A percentile compares a stretch with the other conserved stretches of the same genome.
Conservation (phyloP, 2,113 vertebrate species). For the Paracanthobrama guichenoti region DNA sequence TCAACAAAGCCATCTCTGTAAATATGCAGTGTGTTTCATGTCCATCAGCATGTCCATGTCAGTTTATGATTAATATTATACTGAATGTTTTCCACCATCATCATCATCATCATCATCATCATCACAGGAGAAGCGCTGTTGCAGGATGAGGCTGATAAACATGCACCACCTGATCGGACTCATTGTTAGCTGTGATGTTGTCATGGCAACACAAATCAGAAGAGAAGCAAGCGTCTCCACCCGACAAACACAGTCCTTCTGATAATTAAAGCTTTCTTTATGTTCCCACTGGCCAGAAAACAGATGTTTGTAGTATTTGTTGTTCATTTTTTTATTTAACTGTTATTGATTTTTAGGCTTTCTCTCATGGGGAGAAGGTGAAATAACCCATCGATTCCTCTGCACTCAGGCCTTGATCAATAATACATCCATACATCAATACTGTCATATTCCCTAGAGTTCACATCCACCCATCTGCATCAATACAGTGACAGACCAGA, state of each 20-base stretch:
- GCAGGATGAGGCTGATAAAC: neutral
- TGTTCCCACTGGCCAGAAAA: neutral
- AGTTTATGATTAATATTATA: neutral
- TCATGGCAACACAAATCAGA: slow-evolving; percentile 57
- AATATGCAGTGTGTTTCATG: neutral
- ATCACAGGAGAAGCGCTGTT: too few species aligned
- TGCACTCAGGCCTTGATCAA: neutral
- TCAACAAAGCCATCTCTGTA: neutral
- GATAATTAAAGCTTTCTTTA: neutral
- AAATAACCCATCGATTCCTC: neutral
- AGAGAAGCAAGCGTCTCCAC: slow-evolving; percentile 38
- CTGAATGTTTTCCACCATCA: neutral
- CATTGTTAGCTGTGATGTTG: slow-evolving; percentile 54
- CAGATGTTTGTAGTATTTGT: neutral
- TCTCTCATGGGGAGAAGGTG: neutral
- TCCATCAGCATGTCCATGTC: neutral
- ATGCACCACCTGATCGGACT: slow-evolving; percentile 24
- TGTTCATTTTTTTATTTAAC: neutral
- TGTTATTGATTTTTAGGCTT: neutral
- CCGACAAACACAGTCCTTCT: neutral
- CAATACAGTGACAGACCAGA: neutral
- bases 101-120: neutral
- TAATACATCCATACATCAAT: slow-evolving; percentile 29
- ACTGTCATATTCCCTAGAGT: neutral
- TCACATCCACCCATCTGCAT: neutral